Conservation (phyloP, 2,888 invertebrate species). For the Lasioglossum figueresi region DNA sequence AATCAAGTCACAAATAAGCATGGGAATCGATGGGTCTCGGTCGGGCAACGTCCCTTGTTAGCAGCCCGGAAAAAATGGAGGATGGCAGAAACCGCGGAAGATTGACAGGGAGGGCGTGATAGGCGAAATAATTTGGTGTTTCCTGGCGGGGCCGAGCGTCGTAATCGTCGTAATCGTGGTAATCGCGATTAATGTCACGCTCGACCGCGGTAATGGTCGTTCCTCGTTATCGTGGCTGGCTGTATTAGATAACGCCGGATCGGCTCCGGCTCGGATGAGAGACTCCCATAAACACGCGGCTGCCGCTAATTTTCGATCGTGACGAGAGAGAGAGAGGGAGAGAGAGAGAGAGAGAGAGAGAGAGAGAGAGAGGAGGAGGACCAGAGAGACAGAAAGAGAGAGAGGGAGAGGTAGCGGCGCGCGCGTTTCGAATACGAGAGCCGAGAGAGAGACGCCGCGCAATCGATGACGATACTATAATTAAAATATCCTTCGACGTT, state of each 20-base stretch:
- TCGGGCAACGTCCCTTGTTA: background rate
- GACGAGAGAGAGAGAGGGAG: background rate
- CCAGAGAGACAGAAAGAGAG: background rate
- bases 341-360: background rate
- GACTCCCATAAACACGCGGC: conserved; percentile 17
- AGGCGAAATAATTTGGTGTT: background rate
- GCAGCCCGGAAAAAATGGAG: background rate
- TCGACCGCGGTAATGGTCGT: background rate
- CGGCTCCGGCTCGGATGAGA: background rate
- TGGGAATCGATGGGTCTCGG: background rate
- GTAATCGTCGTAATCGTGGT: conserved; percentile 1
- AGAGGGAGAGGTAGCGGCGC: background rate
- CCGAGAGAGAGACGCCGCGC: background rate
- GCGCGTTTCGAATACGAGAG: background rate
- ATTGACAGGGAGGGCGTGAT: background rate
- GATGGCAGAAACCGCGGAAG: background rate
- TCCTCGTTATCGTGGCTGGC: conserved; percentile 38
- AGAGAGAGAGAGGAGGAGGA: background rate
- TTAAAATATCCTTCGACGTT: conserved; percentile 53
- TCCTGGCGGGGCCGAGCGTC: background rate
- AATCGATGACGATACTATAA: conserved; percentile 50
- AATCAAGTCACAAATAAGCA: background rate
- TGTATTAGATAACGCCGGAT: conserved; percentile 20
- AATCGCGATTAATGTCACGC: conserved; percentile 39
- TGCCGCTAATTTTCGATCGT: background rate